A percentile compares a stretch with the other conserved stretches of the same genome.
phyloP scores from a whole-genome alignment of 2,797 vertebrate genomes.

The Sandelia bainsii region DNA sequence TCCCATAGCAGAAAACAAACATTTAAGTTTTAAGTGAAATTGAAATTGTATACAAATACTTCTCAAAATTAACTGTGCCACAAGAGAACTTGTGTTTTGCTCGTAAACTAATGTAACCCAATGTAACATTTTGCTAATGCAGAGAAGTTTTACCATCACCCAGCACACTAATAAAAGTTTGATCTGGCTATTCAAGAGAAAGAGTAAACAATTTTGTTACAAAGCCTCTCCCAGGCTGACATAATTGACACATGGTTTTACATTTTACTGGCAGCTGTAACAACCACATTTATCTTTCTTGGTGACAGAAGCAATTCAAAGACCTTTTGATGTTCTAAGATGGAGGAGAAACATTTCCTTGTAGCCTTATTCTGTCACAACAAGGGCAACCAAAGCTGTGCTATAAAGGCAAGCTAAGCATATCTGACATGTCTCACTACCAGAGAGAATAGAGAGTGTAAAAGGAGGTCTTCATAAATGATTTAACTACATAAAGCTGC shows the following conservation, averaged over 20 bases:
- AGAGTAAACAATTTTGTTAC: conserved; percentile 79
- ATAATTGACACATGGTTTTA: conserved; percentile 76
- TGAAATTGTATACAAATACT: conserved; percentile 37
- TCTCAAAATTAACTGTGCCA: conserved; percentile 30
- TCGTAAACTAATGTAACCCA: conserved; percentile 47
- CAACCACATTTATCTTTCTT: conserved; percentile 80
- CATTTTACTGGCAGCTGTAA: conserved; percentile 73
- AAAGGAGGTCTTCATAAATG: conserved; percentile 68
- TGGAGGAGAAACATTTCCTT: conserved; percentile 76
- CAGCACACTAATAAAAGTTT: conserved; percentile 71
- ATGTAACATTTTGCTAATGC: conserved; percentile 61
- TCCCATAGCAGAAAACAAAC: conserved; percentile 29
- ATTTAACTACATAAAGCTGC: conserved; percentile 47
- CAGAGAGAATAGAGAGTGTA: conserved; percentile 67
- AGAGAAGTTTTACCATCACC: conserved; percentile 45
- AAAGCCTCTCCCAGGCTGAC: conserved; percentile 67
- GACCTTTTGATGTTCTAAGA: conserved; percentile 79
- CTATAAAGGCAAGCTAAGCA: conserved; percentile 77
- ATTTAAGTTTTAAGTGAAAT: conserved; percentile 37
- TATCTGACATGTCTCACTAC: conserved; percentile 75
- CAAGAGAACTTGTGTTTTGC: conserved; percentile 31
- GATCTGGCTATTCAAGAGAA: conserved; percentile 70
- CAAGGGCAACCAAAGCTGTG: conserved; percentile 68
- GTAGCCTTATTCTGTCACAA: conserved; percentile 85
- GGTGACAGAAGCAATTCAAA: conserved; percentile 79